Evolutionary conservation across 2,113 vertebrate genomes (phyloP).

Genomic region (Pseudonaja textilis): DNA sequence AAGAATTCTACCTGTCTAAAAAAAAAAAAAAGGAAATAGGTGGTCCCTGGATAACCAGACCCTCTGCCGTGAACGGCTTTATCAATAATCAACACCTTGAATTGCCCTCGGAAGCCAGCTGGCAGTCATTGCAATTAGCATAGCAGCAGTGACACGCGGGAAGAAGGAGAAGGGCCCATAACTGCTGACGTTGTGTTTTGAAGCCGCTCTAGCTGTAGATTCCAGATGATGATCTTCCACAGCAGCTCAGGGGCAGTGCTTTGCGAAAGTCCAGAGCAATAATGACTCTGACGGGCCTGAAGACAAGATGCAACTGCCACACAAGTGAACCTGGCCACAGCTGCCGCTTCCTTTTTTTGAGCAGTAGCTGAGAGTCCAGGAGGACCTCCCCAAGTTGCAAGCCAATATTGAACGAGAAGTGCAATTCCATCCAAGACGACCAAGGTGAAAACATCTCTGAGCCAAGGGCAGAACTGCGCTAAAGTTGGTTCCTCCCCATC

Average conservation of each 20-base stretch:
- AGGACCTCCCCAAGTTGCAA: not conserved
- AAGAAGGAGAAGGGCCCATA: not conserved
- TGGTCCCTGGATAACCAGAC: not conserved
- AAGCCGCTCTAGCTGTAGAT: not conserved
- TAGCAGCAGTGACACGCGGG: not conserved
- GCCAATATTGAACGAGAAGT: not conserved
- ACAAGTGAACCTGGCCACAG: not conserved
- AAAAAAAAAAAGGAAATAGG: not conserved
- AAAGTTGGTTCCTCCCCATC: not conserved
- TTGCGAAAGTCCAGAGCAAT: not conserved
- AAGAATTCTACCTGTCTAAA: no score
- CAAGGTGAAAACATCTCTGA: not conserved
- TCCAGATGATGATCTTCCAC: not conserved
- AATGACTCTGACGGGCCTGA: not conserved
- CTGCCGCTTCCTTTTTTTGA: not conserved
- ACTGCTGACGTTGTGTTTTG: not conserved
- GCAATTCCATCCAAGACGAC: not conserved
- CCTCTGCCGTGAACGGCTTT: not conserved
- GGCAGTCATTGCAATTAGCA: not conserved
- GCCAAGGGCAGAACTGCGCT: not conserved
- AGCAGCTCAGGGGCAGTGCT: not conserved
- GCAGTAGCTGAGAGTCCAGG: not conserved
- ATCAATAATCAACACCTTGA: not conserved
- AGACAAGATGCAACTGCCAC: not conserved
- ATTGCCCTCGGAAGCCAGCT: not conserved